These are phyloP conservation scores for Cerastis leucographa DNA, from an alignment of 2,888 invertebrate species.

Conservation along the genomic window DNA sequence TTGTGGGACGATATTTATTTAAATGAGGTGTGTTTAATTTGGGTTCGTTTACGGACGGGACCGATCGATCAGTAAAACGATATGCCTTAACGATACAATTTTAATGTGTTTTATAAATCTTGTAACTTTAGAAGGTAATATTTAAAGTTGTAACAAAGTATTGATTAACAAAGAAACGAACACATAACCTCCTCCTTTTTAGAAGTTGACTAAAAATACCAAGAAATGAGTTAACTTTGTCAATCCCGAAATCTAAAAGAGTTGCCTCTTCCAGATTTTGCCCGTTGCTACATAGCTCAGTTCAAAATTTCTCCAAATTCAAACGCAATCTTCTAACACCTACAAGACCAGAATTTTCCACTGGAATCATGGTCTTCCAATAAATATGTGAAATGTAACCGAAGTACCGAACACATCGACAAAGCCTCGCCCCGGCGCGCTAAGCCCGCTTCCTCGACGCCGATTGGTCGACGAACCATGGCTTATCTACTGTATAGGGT, in stretches of 20 bases:
- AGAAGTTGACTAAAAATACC: background rate
- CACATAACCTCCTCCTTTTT: background rate
- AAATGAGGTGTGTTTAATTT: constrained; percentile 21
- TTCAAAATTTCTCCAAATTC: background rate
- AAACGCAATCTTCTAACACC: background rate
- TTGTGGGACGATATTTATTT: constrained; percentile 46
- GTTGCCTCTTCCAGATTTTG: background rate
- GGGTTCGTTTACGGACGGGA: background rate
- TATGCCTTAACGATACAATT: background rate
- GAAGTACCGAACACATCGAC: constrained; percentile 64
- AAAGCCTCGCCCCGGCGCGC: constrained; percentile 75
- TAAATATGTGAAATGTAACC: constrained; percentile 70
- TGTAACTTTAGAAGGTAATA: background rate
- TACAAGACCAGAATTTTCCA: constrained; percentile 14
- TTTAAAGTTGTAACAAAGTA: background rate
- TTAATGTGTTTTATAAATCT: constrained; percentile 16
- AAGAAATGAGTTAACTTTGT: background rate
- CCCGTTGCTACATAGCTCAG: background rate
- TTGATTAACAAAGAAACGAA: background rate
- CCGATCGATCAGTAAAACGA: background rate
- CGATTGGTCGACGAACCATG: constrained; percentile 77
- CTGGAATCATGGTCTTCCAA: constrained; percentile 44
- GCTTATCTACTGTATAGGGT: constrained; percentile 78
- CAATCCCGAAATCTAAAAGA: background rate
- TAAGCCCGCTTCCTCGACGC: constrained; percentile 72